A percentile compares a stretch with the other conserved stretches of the same genome.
phyloP scores from a whole-genome alignment of 2,113 vertebrate species.

The Forbesichthys papilliferus region DNA sequence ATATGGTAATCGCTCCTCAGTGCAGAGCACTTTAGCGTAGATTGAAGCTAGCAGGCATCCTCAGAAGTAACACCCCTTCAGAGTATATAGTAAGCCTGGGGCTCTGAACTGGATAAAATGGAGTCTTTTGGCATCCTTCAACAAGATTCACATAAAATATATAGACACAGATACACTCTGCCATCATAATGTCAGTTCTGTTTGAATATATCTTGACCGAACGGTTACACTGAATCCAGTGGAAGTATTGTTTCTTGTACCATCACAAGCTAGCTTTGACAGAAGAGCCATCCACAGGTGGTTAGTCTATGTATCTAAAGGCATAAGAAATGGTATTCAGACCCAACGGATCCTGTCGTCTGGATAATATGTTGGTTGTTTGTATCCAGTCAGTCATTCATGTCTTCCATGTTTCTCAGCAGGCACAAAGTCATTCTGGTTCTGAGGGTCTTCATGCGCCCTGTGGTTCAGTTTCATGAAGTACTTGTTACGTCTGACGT shows the following conservation, averaged over 20 bases:
- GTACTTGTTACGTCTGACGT: conserved; percentile 3
- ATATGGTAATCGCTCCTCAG: not conserved
- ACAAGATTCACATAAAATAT: not conserved
- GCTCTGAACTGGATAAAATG: conserved; percentile 3
- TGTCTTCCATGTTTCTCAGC: not conserved
- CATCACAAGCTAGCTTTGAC: not conserved
- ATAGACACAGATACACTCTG: not conserved
- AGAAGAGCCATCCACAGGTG: too few relatives aligned
- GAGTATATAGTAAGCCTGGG: not conserved
- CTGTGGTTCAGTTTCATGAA: not conserved
- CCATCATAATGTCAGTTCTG: not conserved
- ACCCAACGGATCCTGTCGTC: not conserved
- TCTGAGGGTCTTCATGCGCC: too few relatives aligned
- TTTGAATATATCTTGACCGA: not conserved
- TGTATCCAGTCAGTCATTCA: not conserved
- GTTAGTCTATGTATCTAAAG: too few relatives aligned
- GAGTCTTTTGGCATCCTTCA: not conserved
- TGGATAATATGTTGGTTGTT: not conserved
- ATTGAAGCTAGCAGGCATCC: not conserved
- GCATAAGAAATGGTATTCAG: too few relatives aligned
- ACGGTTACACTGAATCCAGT: not conserved
- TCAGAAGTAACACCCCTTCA: not conserved
- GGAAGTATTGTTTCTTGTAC: not conserved
- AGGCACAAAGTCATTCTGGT: not conserved
- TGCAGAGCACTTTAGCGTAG: not conserved